Evolutionary conservation across 2,888 invertebrate species (phyloP).

Genomic region (Oscheius myriophilus): DNA sequence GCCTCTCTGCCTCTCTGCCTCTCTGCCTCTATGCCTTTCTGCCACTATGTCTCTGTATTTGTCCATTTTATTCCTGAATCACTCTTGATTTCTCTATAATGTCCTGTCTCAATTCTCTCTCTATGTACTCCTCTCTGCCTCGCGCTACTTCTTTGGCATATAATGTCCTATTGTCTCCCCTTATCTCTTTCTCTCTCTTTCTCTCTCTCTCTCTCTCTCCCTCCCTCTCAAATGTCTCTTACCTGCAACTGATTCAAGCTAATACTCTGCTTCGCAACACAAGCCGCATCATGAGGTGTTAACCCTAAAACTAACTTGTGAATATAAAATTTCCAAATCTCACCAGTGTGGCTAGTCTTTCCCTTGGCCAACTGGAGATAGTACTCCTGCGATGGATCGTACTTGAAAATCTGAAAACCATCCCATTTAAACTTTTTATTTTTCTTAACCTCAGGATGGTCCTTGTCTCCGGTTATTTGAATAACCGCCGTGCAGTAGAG

Average conservation of each 20-base stretch:
- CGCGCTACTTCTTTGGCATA: no score
- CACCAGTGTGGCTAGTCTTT: slow-evolving; percentile 23
- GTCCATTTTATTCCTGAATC: no score
- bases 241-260: not conserved
- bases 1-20: no score
- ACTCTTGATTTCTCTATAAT: no score
- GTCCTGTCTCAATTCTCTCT: no score
- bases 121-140: no score
- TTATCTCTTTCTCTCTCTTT: not conserved
- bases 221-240: not conserved
- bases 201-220: not conserved
- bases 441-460: slow-evolving; percentile 31
- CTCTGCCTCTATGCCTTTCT: no score
- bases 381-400: slow-evolving; percentile 30
- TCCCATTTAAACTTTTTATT: not conserved
- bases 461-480: slow-evolving; percentile 27
- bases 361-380: slow-evolving; percentile 40
- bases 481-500: slow-evolving; percentile 40
- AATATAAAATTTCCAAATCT: not conserved
- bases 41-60: no score
- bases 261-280: not conserved
- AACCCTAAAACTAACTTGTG: not conserved
- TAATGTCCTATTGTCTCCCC: no score
- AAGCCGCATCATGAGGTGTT: not conserved
- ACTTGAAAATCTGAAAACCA: slow-evolving; percentile 34